These are phyloP conservation scores for Hassar affinis DNA, from an alignment of 2,113 vertebrate species.

Conservation along the genomic window DNA sequence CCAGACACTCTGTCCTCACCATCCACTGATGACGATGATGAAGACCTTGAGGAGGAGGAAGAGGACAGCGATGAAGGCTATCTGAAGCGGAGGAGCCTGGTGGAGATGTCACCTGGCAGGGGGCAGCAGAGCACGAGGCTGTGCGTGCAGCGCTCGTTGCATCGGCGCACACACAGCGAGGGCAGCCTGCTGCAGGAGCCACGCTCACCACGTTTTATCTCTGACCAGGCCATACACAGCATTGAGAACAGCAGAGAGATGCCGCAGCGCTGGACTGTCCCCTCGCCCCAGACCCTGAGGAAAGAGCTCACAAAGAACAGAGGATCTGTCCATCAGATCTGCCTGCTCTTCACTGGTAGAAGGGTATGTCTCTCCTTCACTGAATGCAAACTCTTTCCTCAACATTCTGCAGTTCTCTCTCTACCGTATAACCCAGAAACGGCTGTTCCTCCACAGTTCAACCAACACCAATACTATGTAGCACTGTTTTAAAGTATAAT, in stretches of 20 bases:
- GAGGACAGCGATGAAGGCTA: constrained; percentile 72
- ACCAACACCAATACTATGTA: background rate
- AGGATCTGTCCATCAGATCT: constrained; percentile 82
- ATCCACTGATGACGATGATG: constrained; percentile 57
- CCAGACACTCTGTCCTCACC: constrained; percentile 43
- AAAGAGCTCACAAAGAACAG: constrained; percentile 82
- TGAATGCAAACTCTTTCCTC: background rate
- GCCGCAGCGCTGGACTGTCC: constrained; percentile 64
- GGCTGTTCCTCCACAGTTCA: background rate
- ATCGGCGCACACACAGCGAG: constrained; percentile 87
- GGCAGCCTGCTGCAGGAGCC: constrained; percentile 85
- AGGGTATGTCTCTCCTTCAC: constrained; percentile 72
- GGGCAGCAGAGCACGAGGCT: constrained; percentile 65
- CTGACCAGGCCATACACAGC: constrained; percentile 84
- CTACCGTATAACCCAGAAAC: background rate
- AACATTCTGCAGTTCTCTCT: background rate
- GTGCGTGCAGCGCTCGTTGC: constrained; percentile 74
- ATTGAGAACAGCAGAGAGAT: constrained; percentile 51
- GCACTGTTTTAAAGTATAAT: background rate
- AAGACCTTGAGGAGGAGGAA: constrained; percentile 60
- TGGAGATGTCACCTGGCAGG: constrained; percentile 58
- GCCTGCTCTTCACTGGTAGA: constrained; percentile 80
- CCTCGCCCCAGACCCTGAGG: constrained; percentile 80
- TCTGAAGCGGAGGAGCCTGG: constrained; percentile 76
- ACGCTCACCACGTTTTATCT: constrained; percentile 80